Conservation (phyloP, 2,797 vertebrate species). For the Platalea minor region DNA sequence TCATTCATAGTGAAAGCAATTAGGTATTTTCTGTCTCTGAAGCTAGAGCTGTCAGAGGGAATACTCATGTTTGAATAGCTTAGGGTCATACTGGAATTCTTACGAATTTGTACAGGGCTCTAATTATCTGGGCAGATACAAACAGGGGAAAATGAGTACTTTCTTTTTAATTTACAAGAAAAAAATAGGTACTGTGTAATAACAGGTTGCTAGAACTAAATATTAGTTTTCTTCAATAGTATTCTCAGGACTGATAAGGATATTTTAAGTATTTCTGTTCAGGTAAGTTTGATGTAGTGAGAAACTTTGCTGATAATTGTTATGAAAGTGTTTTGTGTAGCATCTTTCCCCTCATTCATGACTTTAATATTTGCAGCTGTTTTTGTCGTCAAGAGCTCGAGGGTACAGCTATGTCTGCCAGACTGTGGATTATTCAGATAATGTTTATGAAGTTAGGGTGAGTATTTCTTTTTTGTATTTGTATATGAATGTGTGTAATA, state of each 20-base stretch:
- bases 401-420: slow-evolving; percentile 98
- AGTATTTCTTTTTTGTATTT: slow-evolving; percentile 63
- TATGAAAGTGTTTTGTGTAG: neutral
- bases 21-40: neutral
- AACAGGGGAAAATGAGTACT: neutral
- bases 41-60: neutral
- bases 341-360: slow-evolving; percentile 23
- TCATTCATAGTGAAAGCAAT: neutral
- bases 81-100: neutral
- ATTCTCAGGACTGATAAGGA: neutral
- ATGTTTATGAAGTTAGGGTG: slow-evolving; percentile 98
- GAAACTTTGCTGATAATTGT: neutral
- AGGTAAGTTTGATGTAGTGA: neutral
- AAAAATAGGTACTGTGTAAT: neutral
- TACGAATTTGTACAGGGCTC: neutral
- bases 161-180: neutral
- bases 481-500: neutral
- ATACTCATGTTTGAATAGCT: neutral
- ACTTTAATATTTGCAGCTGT: slow-evolving; percentile 80
- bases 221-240: neutral
- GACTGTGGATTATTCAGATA: slow-evolving; percentile 93
- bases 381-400: slow-evolving; percentile 90
- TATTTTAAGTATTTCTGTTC: neutral
- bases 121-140: neutral
- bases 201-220: neutral